A percentile compares a stretch with the other conserved stretches of the same genome.
phyloP scores from a whole-genome alignment of 2,888 invertebrate genomes.

The Nomada flava region DNA sequence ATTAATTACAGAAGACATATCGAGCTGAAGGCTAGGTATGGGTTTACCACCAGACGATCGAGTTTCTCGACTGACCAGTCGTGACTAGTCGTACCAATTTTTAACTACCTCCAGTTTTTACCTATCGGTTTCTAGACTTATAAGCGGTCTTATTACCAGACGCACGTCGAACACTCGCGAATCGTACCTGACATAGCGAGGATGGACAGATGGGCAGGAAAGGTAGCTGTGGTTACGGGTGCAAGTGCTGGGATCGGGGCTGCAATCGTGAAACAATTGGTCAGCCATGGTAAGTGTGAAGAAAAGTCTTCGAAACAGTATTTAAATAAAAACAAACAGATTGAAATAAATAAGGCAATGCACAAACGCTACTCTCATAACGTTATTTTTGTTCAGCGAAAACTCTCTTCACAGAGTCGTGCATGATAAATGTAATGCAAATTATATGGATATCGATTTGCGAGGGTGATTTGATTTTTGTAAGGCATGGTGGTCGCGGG shows the following conservation, averaged over 20 bases:
- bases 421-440: neutral
- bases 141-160: slow-evolving; percentile 66
- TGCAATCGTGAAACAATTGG: slow-evolving; percentile 80
- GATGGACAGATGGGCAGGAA: slow-evolving; percentile 84
- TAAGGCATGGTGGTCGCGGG: slow-evolving; percentile 83
- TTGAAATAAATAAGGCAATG: neutral
- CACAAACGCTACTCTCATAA: neutral
- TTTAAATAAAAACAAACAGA: neutral
- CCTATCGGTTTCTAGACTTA: slow-evolving; percentile 71
- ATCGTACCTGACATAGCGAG: slow-evolving; percentile 35
- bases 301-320: neutral
- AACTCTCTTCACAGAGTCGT: neutral
- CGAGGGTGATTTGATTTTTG: neutral
- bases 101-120: slow-evolving; percentile 41
- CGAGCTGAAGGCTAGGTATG: slow-evolving; percentile 53
- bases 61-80: slow-evolving; percentile 55
- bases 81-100: slow-evolving; percentile 38
- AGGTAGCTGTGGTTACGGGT: slow-evolving; percentile 84
- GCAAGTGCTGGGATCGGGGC: slow-evolving; percentile 85
- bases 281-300: slow-evolving; percentile 79
- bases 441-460: too few species aligned
- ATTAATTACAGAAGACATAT: slow-evolving; percentile 46
- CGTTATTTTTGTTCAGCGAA: too few species aligned
- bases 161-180: slow-evolving; percentile 41
- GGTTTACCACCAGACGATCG: slow-evolving; percentile 67